Base-by-base conservation (phyloP, 1,140 invertebrate genomes). In the Monochamus saltuarius region DNA sequence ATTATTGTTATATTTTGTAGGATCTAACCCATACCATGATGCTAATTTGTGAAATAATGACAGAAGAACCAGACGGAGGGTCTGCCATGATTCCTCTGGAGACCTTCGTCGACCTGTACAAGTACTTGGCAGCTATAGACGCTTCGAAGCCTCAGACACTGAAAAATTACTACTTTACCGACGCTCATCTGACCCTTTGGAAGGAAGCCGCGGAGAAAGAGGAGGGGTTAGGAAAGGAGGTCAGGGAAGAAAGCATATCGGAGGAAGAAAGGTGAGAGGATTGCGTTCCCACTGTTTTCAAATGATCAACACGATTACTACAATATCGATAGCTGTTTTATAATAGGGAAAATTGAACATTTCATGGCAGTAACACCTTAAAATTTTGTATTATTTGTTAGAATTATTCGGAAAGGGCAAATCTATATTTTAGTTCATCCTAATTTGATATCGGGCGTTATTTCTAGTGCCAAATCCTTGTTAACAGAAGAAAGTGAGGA, bases 11-110 rank as follows among this genome's bases (percentile, higher is more conserved):
- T n/a, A n/a, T 45, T 49, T 62, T 62, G 10, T 38, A 92, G 89
- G 87, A 83, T 69, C 79, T 93, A 19, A 85, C 85, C 6, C 83
- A 87, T 71, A 89, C 90, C 16, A 90, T 94, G 89, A 86, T 88
- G 52, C 81, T 87, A 29, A 78, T 93, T 40, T 94, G 91, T 75
- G 89, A 93, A 76, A 80, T 91, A 35, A 75, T 92, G 57, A 92
- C 91, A 14, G 83, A 87, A 60, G 90, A 94, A 72, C 87, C 90
- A 1, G 89, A 91, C 65, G 91, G 91, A 38, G 90, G 88, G 1
- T 86, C 86, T 4, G 84, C 89, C 1, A 84, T 85, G 64, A 89
- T 94, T 52, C 82, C 85, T 0, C 79, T 86, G 37, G 78, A 81
- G 55, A 81, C 83, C 19, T 92, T 91, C 73, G 73, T 86, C 29